Percentiles rank a stretch among this genome's conserved stretches.
These are phyloP conservation scores for Microcebus murinus DNA, from an alignment of 2,113 vertebrate species.

Conservation along the genomic window DNA sequence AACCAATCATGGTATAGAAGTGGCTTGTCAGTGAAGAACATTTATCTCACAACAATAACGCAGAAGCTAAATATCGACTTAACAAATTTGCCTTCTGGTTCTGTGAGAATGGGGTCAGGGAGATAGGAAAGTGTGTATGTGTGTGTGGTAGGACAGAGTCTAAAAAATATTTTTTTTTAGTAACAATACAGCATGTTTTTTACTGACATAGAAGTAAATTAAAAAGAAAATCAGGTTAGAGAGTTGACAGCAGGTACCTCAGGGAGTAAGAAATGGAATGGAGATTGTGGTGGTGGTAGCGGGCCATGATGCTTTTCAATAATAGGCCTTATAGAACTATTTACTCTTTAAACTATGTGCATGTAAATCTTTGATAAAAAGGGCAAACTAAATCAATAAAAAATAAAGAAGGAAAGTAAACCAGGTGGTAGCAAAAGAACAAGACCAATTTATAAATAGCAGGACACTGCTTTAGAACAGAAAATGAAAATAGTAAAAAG, in stretches of 20 bases:
- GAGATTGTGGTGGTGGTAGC: not conserved
- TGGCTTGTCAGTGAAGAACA: not conserved
- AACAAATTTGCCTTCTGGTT: not conserved
- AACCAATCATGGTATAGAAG: not conserved
- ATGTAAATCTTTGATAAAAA: constrained; percentile 16
- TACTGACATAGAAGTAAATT: constrained; percentile 28
- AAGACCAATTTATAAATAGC: not conserved
- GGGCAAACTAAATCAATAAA: constrained; percentile 20
- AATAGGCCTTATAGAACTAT: not conserved
- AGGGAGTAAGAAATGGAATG: not conserved
- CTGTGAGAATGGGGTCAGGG: not conserved
- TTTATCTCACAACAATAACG: not conserved
- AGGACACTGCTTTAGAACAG: not conserved
- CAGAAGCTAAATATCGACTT: not conserved
- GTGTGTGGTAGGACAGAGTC: not conserved
- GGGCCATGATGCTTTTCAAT: not conserved
- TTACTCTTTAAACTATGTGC: not conserved
- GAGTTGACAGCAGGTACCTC: not conserved
- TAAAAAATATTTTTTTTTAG: not conserved
- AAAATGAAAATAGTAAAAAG: constrained; percentile 40
- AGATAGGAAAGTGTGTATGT: not conserved
- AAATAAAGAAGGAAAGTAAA: constrained; percentile 19
- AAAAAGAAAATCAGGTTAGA: not conserved
- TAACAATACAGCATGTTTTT: not conserved
- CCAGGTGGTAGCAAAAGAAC: not conserved